These are phyloP conservation scores for Rattus rattus DNA, from an alignment of 2,113 vertebrate species.

Conservation along the genomic window DNA sequence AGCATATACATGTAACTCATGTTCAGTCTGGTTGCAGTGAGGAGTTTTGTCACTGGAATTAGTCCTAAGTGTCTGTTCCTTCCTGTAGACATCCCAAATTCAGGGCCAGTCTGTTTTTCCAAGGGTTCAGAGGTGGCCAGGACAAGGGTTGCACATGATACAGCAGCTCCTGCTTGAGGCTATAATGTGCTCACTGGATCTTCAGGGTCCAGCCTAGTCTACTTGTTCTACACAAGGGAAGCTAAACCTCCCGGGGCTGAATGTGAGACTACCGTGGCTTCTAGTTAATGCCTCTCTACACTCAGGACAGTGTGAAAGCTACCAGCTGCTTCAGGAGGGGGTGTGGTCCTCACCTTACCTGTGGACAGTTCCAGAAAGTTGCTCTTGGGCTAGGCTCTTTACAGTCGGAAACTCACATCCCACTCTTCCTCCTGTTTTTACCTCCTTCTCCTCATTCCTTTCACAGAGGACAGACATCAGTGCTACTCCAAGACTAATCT, in stretches of 20 bases:
- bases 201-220: not conserved
- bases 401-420: accelerated
- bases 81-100: not conserved
- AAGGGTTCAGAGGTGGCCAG: not conserved
- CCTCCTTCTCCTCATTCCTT: too few species aligned
- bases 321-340: not conserved
- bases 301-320: not conserved
- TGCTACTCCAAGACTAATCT: not conserved
- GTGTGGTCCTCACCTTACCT: not conserved
- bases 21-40: not conserved
- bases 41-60: too few species aligned
- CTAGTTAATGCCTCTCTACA: accelerated
- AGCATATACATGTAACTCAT: accelerated
- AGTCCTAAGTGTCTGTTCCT: too few species aligned
- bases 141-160: accelerated
- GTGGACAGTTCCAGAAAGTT: not conserved
- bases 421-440: too few species aligned
- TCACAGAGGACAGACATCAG: not conserved
- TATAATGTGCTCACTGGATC: not conserved
- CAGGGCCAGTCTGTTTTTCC: not conserved
- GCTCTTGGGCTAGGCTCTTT: not conserved
- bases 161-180: not conserved
- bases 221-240: not conserved
- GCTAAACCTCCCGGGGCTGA: not conserved
- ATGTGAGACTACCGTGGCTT: not conserved